These are phyloP conservation scores for Ophiodon elongatus DNA, from an alignment of 2,113 vertebrate species.

Conservation along the genomic window DNA sequence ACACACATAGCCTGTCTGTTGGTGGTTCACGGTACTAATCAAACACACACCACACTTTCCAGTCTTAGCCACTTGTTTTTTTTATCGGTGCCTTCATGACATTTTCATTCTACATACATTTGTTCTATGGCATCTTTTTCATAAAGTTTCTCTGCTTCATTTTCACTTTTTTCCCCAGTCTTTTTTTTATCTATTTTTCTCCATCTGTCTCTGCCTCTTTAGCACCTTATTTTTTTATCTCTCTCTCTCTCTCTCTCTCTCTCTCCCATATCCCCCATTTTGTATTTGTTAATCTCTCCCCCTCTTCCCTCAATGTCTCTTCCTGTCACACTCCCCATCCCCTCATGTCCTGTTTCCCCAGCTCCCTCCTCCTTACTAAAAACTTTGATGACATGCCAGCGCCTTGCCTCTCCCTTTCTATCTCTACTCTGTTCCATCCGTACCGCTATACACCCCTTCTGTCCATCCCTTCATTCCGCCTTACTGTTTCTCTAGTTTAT, in stretches of 20 bases:
- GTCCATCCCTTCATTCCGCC: conserved; percentile 36
- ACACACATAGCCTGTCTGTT: neutral
- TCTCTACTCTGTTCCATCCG: neutral
- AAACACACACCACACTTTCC: neutral
- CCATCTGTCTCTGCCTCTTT: neutral
- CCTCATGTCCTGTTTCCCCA: neutral
- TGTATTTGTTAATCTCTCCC: conserved; percentile 4
- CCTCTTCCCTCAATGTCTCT: neutral
- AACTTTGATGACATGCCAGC: conserved; percentile 43
- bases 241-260: conserved; percentile 1
- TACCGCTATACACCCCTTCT: conserved; percentile 36
- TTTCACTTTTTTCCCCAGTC: neutral
- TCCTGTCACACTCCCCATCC: conserved; percentile 13
- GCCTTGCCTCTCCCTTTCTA: neutral
- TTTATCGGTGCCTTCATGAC: neutral
- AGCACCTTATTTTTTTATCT: conserved; percentile 14
- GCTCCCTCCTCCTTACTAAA: conserved; percentile 24
- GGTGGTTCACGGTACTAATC: neutral
- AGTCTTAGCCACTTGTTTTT: neutral
- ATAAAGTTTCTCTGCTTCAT: neutral
- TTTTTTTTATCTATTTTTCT: neutral
- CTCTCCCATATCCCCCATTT: neutral
- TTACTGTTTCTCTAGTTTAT: conserved; percentile 60
- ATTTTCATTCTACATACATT: neutral
- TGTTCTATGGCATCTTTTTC: neutral